Evolutionary conservation across 2,888 invertebrate genomes (phyloP).

Genomic region (Aproaerema taeniolella): DNA sequence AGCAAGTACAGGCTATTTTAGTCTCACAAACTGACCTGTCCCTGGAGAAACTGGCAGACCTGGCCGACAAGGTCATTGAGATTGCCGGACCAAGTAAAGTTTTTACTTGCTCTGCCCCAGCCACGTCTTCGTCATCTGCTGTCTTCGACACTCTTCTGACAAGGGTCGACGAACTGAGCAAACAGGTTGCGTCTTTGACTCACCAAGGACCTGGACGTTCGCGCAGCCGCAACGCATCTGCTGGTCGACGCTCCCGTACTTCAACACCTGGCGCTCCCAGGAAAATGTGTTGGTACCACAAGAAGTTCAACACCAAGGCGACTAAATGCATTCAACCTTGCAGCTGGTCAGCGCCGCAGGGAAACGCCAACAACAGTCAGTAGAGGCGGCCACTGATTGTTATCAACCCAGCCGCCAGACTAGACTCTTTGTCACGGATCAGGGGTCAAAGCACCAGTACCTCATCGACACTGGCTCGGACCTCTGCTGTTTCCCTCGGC

Average conservation of each 20-base stretch:
- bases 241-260: background rate
- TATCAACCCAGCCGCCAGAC: slow-evolving; percentile 8
- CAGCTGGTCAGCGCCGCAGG: slow-evolving; percentile 14
- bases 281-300: slow-evolving; percentile 1
- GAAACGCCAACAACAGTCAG: slow-evolving; percentile 17
- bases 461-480: slow-evolving; percentile 19
- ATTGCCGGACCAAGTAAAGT: background rate
- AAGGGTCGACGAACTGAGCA: background rate
- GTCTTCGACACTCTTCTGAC: background rate
- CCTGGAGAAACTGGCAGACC: background rate
- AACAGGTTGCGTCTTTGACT: background rate
- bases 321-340: slow-evolving; percentile 7
- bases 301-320: background rate
- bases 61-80: background rate
- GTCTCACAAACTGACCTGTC: background rate
- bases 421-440: slow-evolving; percentile 1
- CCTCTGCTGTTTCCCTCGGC: slow-evolving; percentile 15
- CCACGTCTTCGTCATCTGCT: background rate
- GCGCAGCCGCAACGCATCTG: background rate
- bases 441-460: background rate
- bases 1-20: background rate
- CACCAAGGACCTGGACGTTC: background rate
- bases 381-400: slow-evolving; percentile 17
- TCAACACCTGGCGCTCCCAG: background rate
- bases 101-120: background rate